Conservation (phyloP, 2,113 vertebrate species). For the Perca fluviatilis region DNA sequence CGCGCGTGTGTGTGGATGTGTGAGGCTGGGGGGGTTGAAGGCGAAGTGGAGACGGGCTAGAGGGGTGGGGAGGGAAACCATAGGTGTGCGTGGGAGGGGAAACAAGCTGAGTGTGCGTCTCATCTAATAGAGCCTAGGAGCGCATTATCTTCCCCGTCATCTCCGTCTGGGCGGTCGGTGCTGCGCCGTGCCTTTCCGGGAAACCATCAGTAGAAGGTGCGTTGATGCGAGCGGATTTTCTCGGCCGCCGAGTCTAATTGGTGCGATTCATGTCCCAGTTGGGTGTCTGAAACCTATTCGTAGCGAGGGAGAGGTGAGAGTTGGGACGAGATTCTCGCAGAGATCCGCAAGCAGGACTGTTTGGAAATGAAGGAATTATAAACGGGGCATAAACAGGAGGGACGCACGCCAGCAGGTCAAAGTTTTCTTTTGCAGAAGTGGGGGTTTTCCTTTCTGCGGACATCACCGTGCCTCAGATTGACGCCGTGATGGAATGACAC, state of each 20-base stretch:
- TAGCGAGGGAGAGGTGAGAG: constrained; percentile 52
- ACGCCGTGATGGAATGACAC: constrained; percentile 70
- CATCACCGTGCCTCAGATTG: constrained; percentile 32
- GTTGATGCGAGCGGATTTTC: constrained; percentile 66
- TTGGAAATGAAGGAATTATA: constrained; percentile 43
- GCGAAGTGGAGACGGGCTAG: constrained; percentile 36
- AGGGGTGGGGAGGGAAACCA: constrained; percentile 59
- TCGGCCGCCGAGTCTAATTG: constrained; percentile 77
- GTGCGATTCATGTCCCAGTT: constrained; percentile 63
- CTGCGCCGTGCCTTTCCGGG: constrained; percentile 68
- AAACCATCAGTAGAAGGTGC: constrained; percentile 55
- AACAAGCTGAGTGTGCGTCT: constrained; percentile 67
- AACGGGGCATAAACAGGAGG: constrained; percentile 13
- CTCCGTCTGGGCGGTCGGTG: constrained; percentile 72
- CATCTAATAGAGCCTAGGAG: constrained; percentile 78
- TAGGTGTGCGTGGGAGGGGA: constrained; percentile 57
- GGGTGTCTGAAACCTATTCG: constrained; percentile 69
- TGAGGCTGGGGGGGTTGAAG: constrained; percentile 28
- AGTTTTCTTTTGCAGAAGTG: constrained; percentile 60
- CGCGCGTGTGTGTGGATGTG: constrained; percentile 14
- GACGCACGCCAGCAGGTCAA: constrained; percentile 49
- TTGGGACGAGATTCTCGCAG: constrained; percentile 16
- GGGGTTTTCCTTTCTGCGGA: constrained; percentile 25
- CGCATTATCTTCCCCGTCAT: constrained; percentile 79
- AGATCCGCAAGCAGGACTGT: constrained; percentile 50